Percentiles rank a stretch among this genome's conserved stretches.
Conservation (phyloP, 2,113 vertebrate species). For the Gymnorhina tibicen region DNA sequence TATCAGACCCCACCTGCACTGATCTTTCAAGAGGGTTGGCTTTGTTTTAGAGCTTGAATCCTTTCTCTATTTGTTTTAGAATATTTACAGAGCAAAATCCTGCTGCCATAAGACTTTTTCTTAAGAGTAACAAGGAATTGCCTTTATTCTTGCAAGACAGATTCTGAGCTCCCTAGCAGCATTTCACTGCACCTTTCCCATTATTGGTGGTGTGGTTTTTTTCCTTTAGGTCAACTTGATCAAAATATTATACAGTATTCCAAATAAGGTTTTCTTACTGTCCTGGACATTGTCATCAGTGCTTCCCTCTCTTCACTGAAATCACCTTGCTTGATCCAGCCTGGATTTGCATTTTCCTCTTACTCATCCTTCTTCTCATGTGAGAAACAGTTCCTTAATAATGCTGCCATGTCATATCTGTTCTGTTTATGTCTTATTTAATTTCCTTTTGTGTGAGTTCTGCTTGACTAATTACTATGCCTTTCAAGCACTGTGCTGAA, state of each 20-base stretch:
- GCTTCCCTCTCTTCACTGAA: not conserved
- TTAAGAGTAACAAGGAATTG: not conserved
- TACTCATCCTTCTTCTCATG: not conserved
- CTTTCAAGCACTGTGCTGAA: not conserved
- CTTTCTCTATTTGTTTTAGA: not conserved
- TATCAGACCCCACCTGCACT: not conserved
- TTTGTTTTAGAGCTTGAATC: not conserved
- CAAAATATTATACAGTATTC: not conserved
- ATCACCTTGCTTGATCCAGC: not conserved
- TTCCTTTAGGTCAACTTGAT: not conserved
- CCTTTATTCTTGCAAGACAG: not conserved
- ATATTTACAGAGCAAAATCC: not conserved
- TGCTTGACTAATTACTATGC: not conserved
- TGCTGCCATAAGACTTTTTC: not conserved
- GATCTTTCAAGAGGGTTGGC: not conserved
- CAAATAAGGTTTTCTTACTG: not conserved
- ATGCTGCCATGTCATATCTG: not conserved
- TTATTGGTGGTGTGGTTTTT: not conserved
- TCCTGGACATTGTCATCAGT: not conserved
- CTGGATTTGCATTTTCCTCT: not conserved
- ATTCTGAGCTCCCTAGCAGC: not conserved
- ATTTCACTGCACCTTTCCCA: not conserved
- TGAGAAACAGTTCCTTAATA: not conserved
- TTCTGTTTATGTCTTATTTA: not conserved
- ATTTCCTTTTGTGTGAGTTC: not conserved